phyloP scores from a whole-genome alignment of 2,888 invertebrate species.

The Caenorhabditis sp. region DNA sequence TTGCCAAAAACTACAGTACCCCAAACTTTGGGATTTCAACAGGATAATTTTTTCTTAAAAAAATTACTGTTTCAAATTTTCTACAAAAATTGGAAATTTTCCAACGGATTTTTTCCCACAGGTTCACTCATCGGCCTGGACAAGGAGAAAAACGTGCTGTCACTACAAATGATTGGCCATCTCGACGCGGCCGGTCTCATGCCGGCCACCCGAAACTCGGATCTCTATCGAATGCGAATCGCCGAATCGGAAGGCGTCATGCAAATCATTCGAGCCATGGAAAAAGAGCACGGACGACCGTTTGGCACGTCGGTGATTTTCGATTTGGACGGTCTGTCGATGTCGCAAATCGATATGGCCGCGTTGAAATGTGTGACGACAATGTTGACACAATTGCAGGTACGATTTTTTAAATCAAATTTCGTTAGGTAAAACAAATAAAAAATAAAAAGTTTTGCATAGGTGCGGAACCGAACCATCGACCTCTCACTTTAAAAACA shows the following conservation, averaged over 20 bases:
- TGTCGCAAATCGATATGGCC: slow-evolving; percentile 54
- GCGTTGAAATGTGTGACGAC: slow-evolving; percentile 58
- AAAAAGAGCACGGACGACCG: slow-evolving; percentile 52
- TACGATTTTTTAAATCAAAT: too few species aligned
- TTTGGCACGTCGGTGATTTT: slow-evolving; percentile 65
- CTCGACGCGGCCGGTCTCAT: slow-evolving; percentile 58
- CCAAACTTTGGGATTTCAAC: too few species aligned
- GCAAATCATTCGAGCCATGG: slow-evolving; percentile 56
- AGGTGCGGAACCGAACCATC: too few species aligned
- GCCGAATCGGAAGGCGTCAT: slow-evolving; percentile 67
- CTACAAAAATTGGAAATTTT: slow-evolving; percentile 1
- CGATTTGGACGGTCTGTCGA: slow-evolving; percentile 61
- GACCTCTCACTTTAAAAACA: too few species aligned
- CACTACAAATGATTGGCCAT: slow-evolving; percentile 60
- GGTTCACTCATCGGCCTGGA: slow-evolving; percentile 63
- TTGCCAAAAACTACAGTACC: too few species aligned
- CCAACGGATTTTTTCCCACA: neutral
- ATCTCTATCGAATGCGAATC: slow-evolving; percentile 62
- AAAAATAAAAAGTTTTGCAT: too few species aligned
- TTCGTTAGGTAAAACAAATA: too few species aligned
- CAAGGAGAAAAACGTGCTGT: slow-evolving; percentile 60
- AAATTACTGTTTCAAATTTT: neutral
- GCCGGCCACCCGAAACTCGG: slow-evolving; percentile 55
- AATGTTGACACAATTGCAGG: slow-evolving; percentile 60
- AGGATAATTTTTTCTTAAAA: too few species aligned